phyloP scores from a whole-genome alignment of 2,113 vertebrate species.

The Pluvialis apricaria region DNA sequence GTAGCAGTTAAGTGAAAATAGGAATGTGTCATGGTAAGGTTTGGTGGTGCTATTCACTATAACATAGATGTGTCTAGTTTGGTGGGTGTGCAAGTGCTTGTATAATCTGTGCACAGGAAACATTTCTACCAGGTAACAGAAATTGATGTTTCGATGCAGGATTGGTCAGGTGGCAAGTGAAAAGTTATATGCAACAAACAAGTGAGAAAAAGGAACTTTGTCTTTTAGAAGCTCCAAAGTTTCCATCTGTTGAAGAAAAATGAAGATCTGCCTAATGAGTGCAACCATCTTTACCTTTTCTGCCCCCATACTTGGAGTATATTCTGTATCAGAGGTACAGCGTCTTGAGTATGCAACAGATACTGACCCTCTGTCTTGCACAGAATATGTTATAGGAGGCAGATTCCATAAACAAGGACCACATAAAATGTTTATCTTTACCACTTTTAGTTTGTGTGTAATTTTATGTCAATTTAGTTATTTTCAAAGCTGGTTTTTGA shows the following conservation, averaged over 20 bases:
- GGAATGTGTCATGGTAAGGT: neutral
- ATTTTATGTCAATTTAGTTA: neutral
- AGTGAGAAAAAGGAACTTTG: neutral
- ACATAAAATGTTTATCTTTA: neutral
- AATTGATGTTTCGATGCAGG: neutral
- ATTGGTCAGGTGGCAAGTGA: neutral
- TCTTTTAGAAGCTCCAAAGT: neutral
- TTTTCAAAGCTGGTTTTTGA: slow-evolving; percentile 6
- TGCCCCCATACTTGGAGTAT: neutral
- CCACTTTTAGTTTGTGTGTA: neutral
- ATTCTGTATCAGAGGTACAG: neutral
- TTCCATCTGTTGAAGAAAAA: neutral
- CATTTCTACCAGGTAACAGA: neutral
- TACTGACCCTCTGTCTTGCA: neutral
- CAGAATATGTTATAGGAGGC: neutral
- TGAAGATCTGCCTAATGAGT: neutral
- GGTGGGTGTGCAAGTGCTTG: neutral
- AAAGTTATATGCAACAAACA: neutral
- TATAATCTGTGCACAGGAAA: neutral
- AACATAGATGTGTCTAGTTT: rapidly evolving
- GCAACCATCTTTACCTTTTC: neutral
- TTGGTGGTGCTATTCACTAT: neutral
- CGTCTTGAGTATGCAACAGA: neutral
- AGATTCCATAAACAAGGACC: neutral
- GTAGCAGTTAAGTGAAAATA: neutral